These are phyloP conservation scores for Cryptotermes secundus DNA, from an alignment of 1,140 invertebrate genomes.

Conservation along the genomic window DNA sequence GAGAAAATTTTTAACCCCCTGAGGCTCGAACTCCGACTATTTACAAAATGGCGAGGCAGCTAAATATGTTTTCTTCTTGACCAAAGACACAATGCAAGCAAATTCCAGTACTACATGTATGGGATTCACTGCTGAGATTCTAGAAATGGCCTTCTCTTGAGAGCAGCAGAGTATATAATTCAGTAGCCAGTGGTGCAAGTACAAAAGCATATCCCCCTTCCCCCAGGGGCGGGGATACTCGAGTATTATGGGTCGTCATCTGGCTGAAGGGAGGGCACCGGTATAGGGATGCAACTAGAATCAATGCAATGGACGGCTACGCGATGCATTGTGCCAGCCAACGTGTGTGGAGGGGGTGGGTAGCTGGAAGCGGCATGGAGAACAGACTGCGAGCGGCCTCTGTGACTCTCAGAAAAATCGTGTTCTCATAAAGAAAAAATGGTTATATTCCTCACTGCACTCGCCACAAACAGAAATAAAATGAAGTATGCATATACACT, in stretches of 20 bases:
- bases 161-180: not conserved
- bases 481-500: too few relatives aligned
- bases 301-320: not conserved
- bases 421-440: too few relatives aligned
- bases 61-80: too few relatives aligned
- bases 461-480: too few relatives aligned
- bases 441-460: too few relatives aligned
- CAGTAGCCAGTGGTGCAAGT: not conserved
- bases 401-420: too few relatives aligned
- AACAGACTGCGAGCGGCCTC: not conserved
- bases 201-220: not conserved
- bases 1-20: too few relatives aligned
- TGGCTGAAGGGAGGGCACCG: slow-evolving; percentile 4
- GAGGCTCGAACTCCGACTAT: too few relatives aligned
- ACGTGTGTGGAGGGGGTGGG: not conserved
- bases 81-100: too few relatives aligned
- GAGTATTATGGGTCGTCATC: not conserved
- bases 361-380: too few relatives aligned
- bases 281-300: not conserved
- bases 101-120: not conserved
- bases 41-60: too few relatives aligned
- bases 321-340: not conserved
- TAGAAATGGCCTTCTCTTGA: not conserved
- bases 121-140: not conserved
- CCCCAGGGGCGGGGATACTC: slow-evolving; percentile 4